Base-by-base conservation (phyloP, 2,797 vertebrate species). In the Podargus strigoides region DNA sequence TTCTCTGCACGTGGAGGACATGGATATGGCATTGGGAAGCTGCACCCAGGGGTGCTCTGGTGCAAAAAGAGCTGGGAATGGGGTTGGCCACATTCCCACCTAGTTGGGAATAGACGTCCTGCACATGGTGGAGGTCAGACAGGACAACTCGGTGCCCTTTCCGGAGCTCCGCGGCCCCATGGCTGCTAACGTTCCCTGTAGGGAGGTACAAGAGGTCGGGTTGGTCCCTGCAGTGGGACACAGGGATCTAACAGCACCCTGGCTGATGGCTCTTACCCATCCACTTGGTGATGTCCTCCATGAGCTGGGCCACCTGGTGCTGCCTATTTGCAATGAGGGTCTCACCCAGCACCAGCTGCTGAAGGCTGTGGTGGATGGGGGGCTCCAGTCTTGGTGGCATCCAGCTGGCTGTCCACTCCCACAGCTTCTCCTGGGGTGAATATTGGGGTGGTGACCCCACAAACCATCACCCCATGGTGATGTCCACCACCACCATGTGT, bases 321-420 rank as follows among this genome's bases (percentile, higher is more conserved):
- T 98, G 98, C 73, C 98, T 97, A 0, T 97, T 97, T 36, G 98
- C 94, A 8, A 98, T 96, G 14, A 98, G 98, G 13, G 97, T 98
- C 87, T 98, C 98, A 81, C 98, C 98, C 96, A 98, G 97, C 1
- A 56, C 70, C 22, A 97, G 92, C 28, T 91, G 98, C 93, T 97
- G 95, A 94, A 98, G 96, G 96, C 98, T 98, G 72, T 89, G 64
- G 36, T 52, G 95, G 89, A 98, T 90, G 1, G 98, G 98, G 8
- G 64, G 89, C 90, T 98, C 98, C 94, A 98, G 13, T 95, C n/a
- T 97, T 1, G 2, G 96, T 32, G 41, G 97, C 98, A 30, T 96
- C 94, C 19, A 0, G 93, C 87, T 39, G 98, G 95, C n/a, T n/a
- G n/a, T n/a, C 26, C 42, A 87, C 42, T 97, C 97, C 92, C 98